Percentiles rank a stretch among this genome's conserved stretches.
Evolutionary conservation across 2,888 invertebrate species (phyloP).

Genomic region (Cerceris rybyensis): DNA sequence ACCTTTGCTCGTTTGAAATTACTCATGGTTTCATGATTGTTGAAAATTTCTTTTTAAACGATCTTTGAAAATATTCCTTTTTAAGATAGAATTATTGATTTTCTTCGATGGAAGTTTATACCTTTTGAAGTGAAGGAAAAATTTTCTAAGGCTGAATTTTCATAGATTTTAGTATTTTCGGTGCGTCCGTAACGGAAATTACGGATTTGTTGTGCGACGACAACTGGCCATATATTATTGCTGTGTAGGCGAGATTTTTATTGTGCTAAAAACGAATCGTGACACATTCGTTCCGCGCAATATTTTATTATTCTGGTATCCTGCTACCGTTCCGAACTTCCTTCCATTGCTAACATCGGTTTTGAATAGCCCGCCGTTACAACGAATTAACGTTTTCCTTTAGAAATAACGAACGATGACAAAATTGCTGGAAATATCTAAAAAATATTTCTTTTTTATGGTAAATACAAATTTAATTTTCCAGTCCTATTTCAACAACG

Average conservation of each 20-base stretch:
- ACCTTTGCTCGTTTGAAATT: no score
- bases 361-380: neutral
- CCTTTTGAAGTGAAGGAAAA: conserved; percentile 4
- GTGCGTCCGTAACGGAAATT: conserved; percentile 49
- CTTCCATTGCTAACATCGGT: conserved; percentile 1
- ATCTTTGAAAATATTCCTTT: neutral
- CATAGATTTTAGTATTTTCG: conserved; percentile 42
- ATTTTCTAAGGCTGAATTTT: conserved; percentile 22
- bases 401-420: neutral
- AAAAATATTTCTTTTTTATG: neutral
- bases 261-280: conserved; percentile 34
- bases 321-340: neutral
- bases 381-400: neutral
- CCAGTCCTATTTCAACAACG: no score
- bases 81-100: neutral
- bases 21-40: no score
- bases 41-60: neutral
- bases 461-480: no score
- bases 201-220: conserved; percentile 49
- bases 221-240: conserved; percentile 46
- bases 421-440: neutral
- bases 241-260: conserved; percentile 49
- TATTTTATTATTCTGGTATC: conserved; percentile 34
- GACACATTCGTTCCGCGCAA: conserved; percentile 42
- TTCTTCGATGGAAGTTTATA: no score